These are phyloP conservation scores for Amblyjoppa proteus DNA, from an alignment of 2,888 invertebrate genomes.

Conservation along the genomic window DNA sequence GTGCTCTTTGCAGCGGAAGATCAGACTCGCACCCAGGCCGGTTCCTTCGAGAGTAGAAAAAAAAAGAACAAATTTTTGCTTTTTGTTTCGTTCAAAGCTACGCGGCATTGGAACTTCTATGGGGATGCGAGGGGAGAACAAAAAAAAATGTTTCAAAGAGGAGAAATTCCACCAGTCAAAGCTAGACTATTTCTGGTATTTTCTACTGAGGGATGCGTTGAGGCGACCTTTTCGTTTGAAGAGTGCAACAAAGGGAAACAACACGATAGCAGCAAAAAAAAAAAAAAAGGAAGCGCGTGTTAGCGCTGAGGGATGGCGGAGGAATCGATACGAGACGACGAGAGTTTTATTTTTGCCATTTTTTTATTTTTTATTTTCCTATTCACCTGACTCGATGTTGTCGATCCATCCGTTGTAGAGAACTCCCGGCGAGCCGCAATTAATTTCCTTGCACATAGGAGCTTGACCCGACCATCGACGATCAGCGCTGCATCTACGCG, in stretches of 20 bases:
- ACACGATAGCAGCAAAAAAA: constrained; percentile 5
- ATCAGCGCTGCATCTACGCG: constrained; percentile 96
- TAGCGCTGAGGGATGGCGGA: constrained; percentile 13
- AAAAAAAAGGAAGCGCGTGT: neutral
- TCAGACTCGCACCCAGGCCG: constrained; percentile 95
- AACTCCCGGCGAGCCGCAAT: constrained; percentile 97
- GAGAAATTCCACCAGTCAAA: neutral
- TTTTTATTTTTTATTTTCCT: neutral
- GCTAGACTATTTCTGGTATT: neutral
- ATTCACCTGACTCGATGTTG: constrained; percentile 90
- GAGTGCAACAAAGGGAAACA: constrained; percentile 21
- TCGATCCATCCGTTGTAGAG: constrained; percentile 98
- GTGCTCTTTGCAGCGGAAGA: constrained; percentile 96
- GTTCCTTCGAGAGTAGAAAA: constrained; percentile 87
- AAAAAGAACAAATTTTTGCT: constrained; percentile 36
- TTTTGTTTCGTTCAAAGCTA: neutral
- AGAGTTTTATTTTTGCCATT: neutral
- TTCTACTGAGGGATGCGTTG: constrained; percentile 6
- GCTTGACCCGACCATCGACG: constrained; percentile 97
- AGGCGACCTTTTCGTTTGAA: constrained; percentile 44
- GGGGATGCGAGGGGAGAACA: neutral
- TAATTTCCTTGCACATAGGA: constrained; percentile 98
- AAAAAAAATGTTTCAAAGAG: constrained; percentile 1
- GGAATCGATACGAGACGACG: constrained; percentile 26
- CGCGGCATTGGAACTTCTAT: neutral